Evolutionary conservation across 2,888 invertebrate genomes (phyloP), one percentile per base, ranked within the genome.

Genomic region (Elysia crispata): DNA sequence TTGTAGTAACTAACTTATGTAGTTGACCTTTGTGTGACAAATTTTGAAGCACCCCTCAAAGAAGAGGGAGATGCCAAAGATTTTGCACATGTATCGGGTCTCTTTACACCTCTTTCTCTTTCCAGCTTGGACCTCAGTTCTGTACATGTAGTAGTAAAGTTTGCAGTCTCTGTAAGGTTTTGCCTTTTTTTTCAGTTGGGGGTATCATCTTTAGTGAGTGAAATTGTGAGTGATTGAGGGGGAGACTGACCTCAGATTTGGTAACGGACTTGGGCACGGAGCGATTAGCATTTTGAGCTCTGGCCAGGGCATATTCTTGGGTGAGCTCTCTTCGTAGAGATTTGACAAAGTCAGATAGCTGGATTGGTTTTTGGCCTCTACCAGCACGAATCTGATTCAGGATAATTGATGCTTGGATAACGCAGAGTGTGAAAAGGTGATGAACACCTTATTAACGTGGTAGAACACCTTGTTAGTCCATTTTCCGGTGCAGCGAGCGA

Each of bases 181-280:
- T 60, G 5, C 6, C 20, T 23, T 60, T 3, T 20, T 60, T 15
- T 60, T n/a, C n/a, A 23, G 60, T 60, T 5, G 23, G 20, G 60
- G 67, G 67, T 8, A 13, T 23, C 23, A 20, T 6, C 1, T 1
- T 28, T 5, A 66, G 25, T 8, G 18, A 28, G 67, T 66, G 67
- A 28, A 66, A 66, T 18, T 60, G n/a, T 1, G 23, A 6, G 67
- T n/a, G 25, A 66, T 25, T 25, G 31, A 25, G 25, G 31, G 1
- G 67, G 25, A n/a, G 67, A 66, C 23, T 20, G 18, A 66, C 15
- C 67, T 23, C 30, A 28, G 67, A 25, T 66, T 66, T 66, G 67
- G 20, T 66, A 28, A 23, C 31, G 3, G 31, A 18, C 67, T 5
- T 66, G 6, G 67, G 67, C 15, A 20, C 25, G 1, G 25, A 28